phyloP scores from a whole-genome alignment of 2,797 vertebrate genomes.

The Vultur gryphus region DNA sequence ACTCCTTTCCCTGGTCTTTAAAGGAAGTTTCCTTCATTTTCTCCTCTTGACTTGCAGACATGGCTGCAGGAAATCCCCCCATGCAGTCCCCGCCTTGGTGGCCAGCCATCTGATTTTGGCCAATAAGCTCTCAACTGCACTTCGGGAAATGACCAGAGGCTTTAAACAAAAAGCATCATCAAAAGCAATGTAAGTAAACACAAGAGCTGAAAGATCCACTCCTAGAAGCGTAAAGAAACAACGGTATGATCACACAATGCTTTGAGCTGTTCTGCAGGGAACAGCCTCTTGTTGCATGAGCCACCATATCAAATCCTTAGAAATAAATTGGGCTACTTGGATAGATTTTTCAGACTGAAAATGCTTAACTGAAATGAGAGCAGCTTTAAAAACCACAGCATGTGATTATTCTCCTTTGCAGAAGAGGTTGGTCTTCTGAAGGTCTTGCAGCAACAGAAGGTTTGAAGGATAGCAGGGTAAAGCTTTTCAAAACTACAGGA shows the following conservation, averaged over 20 bases:
- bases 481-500: not conserved
- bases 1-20: not conserved
- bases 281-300: not conserved
- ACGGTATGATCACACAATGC: fast-evolving
- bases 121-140: not conserved
- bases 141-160: not conserved
- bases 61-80: not conserved
- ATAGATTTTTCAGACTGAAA: not conserved
- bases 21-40: not conserved
- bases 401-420: not conserved
- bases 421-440: not conserved
- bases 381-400: not conserved
- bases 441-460: not conserved
- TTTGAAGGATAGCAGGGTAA: not conserved
- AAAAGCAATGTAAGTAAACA: not conserved
- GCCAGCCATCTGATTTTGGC: not conserved
- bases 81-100: not conserved
- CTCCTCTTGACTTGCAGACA: too few relatives aligned
- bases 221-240: not conserved
- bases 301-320: not conserved
- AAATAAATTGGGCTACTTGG: not conserved
- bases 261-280: not conserved
- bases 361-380: not conserved
- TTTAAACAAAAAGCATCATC: not conserved
- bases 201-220: not conserved